phyloP scores from a whole-genome alignment of 2,113 vertebrate genomes.

The Pangasianodon gigas region DNA sequence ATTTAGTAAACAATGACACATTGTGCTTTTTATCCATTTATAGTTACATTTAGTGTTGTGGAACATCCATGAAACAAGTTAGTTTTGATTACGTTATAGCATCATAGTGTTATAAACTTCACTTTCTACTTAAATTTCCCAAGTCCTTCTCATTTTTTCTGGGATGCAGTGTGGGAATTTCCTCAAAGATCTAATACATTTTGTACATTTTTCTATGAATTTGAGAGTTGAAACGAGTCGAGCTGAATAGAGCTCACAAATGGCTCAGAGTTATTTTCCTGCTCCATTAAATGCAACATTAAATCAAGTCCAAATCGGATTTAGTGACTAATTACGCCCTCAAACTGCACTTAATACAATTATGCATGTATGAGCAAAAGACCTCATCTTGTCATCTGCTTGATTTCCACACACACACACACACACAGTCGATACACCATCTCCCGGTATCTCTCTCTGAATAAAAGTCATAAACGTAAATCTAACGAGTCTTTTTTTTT shows the following conservation, averaged over 20 bases:
- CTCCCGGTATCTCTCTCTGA: not conserved
- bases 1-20: not conserved
- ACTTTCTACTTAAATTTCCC: not conserved
- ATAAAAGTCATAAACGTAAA: not conserved
- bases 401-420: not conserved
- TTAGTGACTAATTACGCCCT: not conserved
- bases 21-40: not conserved
- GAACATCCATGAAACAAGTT: not conserved
- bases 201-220: too few relatives aligned
- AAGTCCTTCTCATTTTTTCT: not conserved
- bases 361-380: not conserved
- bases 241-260: not conserved
- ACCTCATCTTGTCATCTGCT: not conserved
- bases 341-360: not conserved
- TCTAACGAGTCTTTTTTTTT: not conserved
- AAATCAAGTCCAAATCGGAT: slow-evolving; percentile 23
- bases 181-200: not conserved
- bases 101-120: not conserved
- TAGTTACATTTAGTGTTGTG: not conserved
- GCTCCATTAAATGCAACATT: slow-evolving; percentile 2
- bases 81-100: not conserved
- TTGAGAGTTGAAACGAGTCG: not conserved
- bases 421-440: not conserved
- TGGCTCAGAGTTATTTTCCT: not conserved
- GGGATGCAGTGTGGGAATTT: not conserved